phyloP scores from a whole-genome alignment of 2,113 vertebrate genomes.

The Carlito syrichta region DNA sequence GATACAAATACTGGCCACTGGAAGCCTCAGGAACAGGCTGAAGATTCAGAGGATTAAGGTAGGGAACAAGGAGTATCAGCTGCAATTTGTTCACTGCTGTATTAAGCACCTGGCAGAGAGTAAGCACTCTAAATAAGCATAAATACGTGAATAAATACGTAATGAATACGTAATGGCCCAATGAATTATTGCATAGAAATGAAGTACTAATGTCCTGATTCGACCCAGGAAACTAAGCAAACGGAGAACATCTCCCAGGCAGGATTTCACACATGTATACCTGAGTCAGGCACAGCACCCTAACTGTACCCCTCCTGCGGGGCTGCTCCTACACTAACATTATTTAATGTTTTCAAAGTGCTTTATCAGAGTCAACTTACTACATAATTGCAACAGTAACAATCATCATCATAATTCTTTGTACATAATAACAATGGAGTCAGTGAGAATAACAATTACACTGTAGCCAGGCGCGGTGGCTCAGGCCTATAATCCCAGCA shows the following conservation, averaged over 20 bases:
- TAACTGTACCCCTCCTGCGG: background rate
- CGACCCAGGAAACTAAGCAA: background rate
- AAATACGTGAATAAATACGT: background rate
- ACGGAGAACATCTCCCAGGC: background rate
- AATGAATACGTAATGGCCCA: background rate
- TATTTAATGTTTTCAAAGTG: constrained; percentile 1
- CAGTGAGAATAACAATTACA: constrained; percentile 24
- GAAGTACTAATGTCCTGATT: background rate
- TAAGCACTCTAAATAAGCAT: background rate
- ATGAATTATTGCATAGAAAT: background rate
- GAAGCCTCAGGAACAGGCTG: background rate
- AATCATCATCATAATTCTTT: constrained; percentile 17
- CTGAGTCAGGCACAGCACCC: background rate
- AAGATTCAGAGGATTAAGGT: background rate
- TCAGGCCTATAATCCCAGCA: too few relatives aligned
- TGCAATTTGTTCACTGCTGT: background rate
- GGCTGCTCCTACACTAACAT: background rate
- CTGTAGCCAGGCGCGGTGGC: too few relatives aligned
- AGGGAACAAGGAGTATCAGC: background rate
- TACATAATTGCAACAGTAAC: background rate
- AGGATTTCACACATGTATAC: background rate
- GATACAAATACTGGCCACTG: accelerated
- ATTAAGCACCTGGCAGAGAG: background rate
- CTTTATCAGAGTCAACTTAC: background rate
- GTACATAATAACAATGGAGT: constrained; percentile 35